Evolutionary conservation across 2,888 invertebrate genomes (phyloP), one percentile per base, ranked within the genome.

Genomic region (Hololepta plana): DNA sequence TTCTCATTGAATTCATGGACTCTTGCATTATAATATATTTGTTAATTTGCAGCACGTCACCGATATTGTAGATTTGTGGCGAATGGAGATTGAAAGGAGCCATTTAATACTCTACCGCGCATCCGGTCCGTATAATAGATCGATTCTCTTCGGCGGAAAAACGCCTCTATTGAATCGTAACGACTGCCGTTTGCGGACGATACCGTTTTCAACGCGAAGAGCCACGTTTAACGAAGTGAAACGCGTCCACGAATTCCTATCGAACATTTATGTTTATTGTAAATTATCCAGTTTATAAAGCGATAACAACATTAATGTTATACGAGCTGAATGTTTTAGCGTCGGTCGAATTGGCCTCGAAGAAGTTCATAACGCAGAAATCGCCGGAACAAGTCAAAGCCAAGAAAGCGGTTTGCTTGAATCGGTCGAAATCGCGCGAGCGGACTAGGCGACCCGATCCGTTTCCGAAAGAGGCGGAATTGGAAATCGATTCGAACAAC

Each of bases 171-270:
- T 87, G 8, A 60, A 62, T 32, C 62, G 64, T 37, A 62, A 57
- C 3, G 79, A 80, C 42, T 39, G 51, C 2, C 56, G 76, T 31
- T 48, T 81, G 5, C 53, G 76, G 36, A 66, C 64, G 11, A 62
- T 88, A 35, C 87, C 88, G 0, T 84, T 88, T 53, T 72, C 77
- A 1, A 85, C 87, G 0, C 60, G 74, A 37, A 64, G 82, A 38
- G 79, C 88, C 0, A 81, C 81, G 1, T 77, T 71, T 40, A 73
- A 67, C 26, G 87, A 88, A 57, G 68, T 82, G 2, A 64, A 72
- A 44, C 57, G 84, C 32, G 74, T 81, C 1, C 74, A 79, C 38
- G 64, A 66, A 26, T 57, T 74, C 23, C 54, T 87, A 4, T 62
- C 73, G 11, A 62, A 66, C 26, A 52, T 71, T 21, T 64, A 69